These are phyloP conservation scores for Trididemnum clinides DNA, from an alignment of 23 tunicate species.

Conservation along the genomic window DNA sequence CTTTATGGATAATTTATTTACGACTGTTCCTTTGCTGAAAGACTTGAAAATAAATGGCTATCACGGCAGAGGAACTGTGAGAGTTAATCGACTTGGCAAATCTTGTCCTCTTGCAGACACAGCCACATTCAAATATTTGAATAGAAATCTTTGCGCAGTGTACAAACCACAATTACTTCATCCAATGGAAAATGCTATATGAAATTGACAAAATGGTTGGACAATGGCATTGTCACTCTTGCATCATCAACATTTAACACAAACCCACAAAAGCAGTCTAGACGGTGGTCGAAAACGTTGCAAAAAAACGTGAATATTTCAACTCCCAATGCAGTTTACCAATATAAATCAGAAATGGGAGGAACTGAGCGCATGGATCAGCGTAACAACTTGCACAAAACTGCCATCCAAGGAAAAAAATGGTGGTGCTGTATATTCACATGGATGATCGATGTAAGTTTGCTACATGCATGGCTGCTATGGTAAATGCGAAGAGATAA, in stretches of 20 bases:
- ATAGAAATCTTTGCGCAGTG: background rate
- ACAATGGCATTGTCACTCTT: background rate
- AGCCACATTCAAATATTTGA: background rate
- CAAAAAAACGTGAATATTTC: background rate
- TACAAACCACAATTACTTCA: background rate
- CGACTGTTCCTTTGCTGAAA: background rate
- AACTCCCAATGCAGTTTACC: background rate
- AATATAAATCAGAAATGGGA: background rate
- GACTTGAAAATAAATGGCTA: background rate
- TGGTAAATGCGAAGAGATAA: background rate
- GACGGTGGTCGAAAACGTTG: background rate
- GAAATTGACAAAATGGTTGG: background rate
- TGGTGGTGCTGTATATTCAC: no score
- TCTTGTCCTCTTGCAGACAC: background rate
- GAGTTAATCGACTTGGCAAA: background rate
- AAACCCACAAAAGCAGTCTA: background rate
- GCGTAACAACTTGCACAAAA: background rate
- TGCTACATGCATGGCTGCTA: background rate
- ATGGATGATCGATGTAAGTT: background rate
- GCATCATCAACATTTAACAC: background rate
- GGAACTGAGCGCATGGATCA: conserved; percentile 8
- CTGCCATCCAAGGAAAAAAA: background rate
- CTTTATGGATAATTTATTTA: background rate
- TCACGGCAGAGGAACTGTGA: background rate
- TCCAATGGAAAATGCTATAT: background rate